Evolutionary conservation across 2,888 invertebrate genomes (phyloP).

Genomic region (Eucera pruinosa): DNA sequence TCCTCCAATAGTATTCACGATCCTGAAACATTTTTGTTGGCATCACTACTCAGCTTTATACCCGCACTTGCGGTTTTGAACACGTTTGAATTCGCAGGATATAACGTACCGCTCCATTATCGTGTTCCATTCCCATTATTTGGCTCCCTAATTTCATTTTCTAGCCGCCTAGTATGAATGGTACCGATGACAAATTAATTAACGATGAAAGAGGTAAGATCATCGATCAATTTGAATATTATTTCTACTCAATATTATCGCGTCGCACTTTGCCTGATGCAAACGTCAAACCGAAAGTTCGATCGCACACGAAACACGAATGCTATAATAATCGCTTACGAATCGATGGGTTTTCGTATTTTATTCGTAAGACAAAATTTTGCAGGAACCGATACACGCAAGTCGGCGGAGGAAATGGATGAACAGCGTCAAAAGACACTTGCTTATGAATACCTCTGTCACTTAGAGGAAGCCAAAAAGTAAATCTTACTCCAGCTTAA

Average conservation of each 20-base stretch:
- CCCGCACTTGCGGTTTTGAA: slow-evolving; percentile 33
- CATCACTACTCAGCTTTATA: slow-evolving; percentile 22
- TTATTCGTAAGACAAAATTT: slow-evolving; percentile 16
- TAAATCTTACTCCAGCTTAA: too few relatives aligned
- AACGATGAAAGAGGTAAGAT: slow-evolving; percentile 48
- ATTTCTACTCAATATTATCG: not conserved
- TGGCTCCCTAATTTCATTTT: slow-evolving; percentile 26
- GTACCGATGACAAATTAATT: slow-evolving; percentile 28
- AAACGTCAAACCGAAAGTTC: slow-evolving; percentile 1
- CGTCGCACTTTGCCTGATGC: not conserved
- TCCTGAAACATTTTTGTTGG: slow-evolving; percentile 26
- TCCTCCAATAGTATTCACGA: slow-evolving; percentile 25
- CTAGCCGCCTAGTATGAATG: slow-evolving; percentile 32
- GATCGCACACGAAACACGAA: not conserved
- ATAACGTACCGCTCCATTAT: slow-evolving; percentile 59
- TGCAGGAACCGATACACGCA: slow-evolving; percentile 81
- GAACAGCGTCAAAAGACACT: slow-evolving; percentile 89
- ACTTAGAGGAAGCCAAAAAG: slow-evolving; percentile 91
- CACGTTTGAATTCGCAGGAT: slow-evolving; percentile 52
- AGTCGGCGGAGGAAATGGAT: slow-evolving; percentile 91
- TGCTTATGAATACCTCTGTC: slow-evolving; percentile 92
- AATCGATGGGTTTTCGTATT: not conserved
- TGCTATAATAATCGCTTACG: not conserved
- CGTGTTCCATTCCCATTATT: slow-evolving; percentile 32
- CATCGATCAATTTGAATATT: not conserved